Conservation (phyloP, 2,113 vertebrate species). For the Rhadina sibilatrix region DNA sequence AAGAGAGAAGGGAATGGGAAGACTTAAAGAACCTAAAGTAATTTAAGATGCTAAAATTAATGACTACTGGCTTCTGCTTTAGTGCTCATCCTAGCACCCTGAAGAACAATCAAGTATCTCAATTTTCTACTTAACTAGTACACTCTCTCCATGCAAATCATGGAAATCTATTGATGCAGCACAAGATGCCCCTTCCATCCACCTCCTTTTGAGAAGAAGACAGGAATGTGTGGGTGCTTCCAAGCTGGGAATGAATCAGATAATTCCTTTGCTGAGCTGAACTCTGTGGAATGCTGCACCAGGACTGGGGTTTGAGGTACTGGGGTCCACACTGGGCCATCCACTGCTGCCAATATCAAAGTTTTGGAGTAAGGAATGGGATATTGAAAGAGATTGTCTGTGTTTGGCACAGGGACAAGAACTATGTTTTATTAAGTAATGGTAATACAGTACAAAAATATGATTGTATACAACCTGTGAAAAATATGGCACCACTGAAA, state of each 20-base stretch:
- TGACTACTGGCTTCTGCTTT: conserved; percentile 22
- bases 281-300: neutral
- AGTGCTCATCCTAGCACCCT: neutral
- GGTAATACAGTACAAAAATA: conserved; percentile 8
- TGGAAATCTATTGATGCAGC: neutral
- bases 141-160: neutral
- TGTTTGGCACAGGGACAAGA: neutral
- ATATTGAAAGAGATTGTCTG: neutral
- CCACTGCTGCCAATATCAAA: neutral
- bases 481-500: neutral
- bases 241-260: neutral
- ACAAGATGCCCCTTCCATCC: neutral
- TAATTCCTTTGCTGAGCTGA: neutral
- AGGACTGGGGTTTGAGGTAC: neutral
- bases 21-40: conserved; percentile 5
- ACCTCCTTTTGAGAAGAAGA: neutral
- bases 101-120: conserved; percentile 19
- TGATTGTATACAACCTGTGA: neutral
- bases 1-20: neutral
- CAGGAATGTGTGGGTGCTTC: neutral
- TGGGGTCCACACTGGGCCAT: accelerated
- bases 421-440: neutral
- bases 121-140: conserved; percentile 16
- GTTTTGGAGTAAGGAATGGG: neutral
- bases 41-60: conserved; percentile 34